Evolutionary conservation across 2,113 vertebrate species (phyloP).

Genomic region (Corynorhinus townsendii): DNA sequence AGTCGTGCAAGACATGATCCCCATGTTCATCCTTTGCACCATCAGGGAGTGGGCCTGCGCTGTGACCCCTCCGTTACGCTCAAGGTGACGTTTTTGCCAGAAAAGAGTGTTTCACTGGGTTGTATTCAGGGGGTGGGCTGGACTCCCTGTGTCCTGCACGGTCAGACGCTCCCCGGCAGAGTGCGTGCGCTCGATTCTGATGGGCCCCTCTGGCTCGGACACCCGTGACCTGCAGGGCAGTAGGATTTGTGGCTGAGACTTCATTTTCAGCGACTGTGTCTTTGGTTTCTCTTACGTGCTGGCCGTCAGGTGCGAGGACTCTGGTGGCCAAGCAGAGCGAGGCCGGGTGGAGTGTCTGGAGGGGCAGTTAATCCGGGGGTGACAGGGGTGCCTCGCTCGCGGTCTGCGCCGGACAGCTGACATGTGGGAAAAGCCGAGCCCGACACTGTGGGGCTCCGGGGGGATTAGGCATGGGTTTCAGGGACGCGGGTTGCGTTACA

Average conservation of each 20-base stretch:
- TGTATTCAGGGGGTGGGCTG: background rate
- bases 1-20: too few relatives aligned
- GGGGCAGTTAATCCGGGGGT: background rate
- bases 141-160: background rate
- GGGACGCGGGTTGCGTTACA: background rate
- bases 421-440: background rate
- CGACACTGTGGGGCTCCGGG: background rate
- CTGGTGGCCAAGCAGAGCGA: background rate
- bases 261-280: background rate
- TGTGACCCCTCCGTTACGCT: too few relatives aligned
- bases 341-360: background rate
- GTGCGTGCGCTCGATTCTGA: background rate
- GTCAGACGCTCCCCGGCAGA: background rate
- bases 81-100: background rate
- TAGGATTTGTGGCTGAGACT: background rate
- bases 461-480: background rate
- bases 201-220: background rate
- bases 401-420: background rate
- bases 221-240: background rate
- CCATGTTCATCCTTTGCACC: too few relatives aligned
- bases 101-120: background rate
- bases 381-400: background rate
- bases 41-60: too few relatives aligned
- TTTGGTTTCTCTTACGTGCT: background rate
- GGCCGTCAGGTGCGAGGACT: background rate